Evolutionary conservation across 2,113 vertebrate genomes (phyloP).

Genomic region (Aleadryas rufinucha): DNA sequence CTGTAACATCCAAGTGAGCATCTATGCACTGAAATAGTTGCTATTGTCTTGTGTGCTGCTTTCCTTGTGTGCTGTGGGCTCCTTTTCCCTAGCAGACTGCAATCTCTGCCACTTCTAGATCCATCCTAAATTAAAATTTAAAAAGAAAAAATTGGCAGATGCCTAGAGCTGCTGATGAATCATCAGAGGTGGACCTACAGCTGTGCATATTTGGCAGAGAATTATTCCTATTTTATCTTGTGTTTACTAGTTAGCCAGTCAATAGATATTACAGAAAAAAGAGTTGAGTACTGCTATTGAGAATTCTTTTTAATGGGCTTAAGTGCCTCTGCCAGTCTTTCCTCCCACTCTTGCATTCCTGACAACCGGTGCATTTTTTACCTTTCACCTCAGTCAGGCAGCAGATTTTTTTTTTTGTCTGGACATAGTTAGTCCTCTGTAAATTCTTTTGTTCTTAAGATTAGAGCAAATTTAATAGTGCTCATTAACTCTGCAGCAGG

Average conservation of each 20-base stretch:
- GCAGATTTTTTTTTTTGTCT: neutral
- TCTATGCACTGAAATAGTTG: constrained; percentile 44
- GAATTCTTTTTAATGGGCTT: neutral
- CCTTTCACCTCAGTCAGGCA: neutral
- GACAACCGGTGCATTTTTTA: neutral
- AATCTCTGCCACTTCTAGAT: constrained; percentile 8
- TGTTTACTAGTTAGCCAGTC: constrained; percentile 33
- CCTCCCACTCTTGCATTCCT: neutral
- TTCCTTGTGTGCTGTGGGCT: neutral
- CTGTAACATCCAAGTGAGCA: neutral
- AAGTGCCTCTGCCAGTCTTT: neutral
- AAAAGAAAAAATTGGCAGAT: constrained; percentile 39
- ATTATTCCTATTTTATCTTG: constrained; percentile 20
- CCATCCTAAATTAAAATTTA: constrained; percentile 41
- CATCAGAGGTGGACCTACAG: constrained; percentile 41
- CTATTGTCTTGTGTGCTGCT: constrained; percentile 27
- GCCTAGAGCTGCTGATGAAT: constrained; percentile 19
- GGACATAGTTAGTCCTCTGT: neutral
- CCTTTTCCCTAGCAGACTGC: constrained; percentile 9
- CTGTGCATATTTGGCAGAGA: constrained; percentile 35
- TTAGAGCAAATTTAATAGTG: neutral
- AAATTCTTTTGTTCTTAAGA: neutral
- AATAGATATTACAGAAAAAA: neutral
- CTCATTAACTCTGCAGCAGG: constrained; percentile 4
- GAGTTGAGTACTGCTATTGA: neutral